Evolutionary conservation across 2,888 invertebrate species (phyloP), one percentile per base, ranked within the genome.

Genomic region (Endotricha flammealis): DNA sequence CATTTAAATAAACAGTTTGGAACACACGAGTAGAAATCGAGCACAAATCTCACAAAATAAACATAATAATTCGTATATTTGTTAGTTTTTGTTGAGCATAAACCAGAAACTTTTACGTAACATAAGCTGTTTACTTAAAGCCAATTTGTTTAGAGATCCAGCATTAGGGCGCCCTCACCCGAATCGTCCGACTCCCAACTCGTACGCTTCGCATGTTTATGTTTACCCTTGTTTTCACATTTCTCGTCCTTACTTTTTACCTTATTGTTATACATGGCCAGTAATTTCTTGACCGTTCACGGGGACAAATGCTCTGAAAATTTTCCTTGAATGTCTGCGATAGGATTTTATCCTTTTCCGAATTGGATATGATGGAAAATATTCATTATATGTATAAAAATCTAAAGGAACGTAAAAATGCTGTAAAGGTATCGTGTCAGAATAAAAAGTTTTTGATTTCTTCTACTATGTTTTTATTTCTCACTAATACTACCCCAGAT

Each of bases 181-280:
- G 20, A n/a, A n/a, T n/a, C 20, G 20, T 6, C 6, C 6, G 8
- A 7, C 20, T n/a, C 3, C 16, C 16, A 4, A 4, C 16, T 16
- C 16, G 4, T n/a, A n/a, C 16, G 16, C 2, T 20, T 6, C 20
- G 4, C n/a, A 20, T 20, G 6, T 20, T 20, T 20, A 20, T 6
- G 20, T 20, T 20, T 6, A 7, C 7, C 16, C 7, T n/a, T 49
- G 42, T 45, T 50, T 44, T 32, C 20, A 12, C 31, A 23, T 34
- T 14, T 4, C 27, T 39, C 10, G 14, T 25, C 20, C 31, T 28
- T 36, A 16, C 16, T 16, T 20, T 20, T 20, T 20, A 20, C 20
- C 20, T 20, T 20, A 20, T 20, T 20, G 20, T 20, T 20, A 20
- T 20, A 20, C 20, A 20, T 20, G 20, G n/a, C 8, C 20, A 6